phyloP scores from a whole-genome alignment of 1,140 invertebrate genomes.

The Tribolium madens region DNA sequence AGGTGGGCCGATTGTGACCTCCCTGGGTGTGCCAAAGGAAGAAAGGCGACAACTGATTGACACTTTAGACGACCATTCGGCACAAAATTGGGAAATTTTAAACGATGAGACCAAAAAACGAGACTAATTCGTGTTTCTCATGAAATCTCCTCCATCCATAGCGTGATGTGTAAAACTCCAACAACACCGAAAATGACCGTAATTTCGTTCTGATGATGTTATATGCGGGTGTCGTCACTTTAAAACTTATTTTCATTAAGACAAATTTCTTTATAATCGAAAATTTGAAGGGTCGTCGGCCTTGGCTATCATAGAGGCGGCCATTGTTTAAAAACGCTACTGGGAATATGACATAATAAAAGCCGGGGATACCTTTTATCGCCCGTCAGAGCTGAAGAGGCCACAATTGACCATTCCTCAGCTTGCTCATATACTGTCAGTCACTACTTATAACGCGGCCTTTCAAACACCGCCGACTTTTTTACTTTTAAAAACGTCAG shows the following conservation, averaged over 20 bases:
- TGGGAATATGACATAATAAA: slow-evolving; percentile 47
- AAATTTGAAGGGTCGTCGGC: background rate
- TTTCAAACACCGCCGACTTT: slow-evolving; percentile 41
- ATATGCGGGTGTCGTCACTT: slow-evolving; percentile 36
- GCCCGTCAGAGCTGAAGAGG: slow-evolving; percentile 47
- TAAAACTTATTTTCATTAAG: slow-evolving; percentile 27
- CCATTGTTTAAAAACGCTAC: slow-evolving; percentile 47
- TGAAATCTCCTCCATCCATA: slow-evolving; percentile 4
- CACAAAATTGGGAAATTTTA: too few relatives aligned
- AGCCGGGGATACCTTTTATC: slow-evolving; percentile 45
- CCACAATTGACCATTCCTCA: slow-evolving; percentile 41
- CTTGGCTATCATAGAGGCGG: slow-evolving; percentile 26
- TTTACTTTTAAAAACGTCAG: slow-evolving; percentile 41
- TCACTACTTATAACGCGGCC: slow-evolving; percentile 36
- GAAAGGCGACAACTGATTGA: slow-evolving; percentile 50
- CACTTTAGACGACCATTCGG: slow-evolving; percentile 44
- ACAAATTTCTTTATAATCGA: slow-evolving; percentile 8
- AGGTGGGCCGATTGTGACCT: slow-evolving; percentile 45
- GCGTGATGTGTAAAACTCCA: slow-evolving; percentile 26
- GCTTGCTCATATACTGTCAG: slow-evolving; percentile 38
- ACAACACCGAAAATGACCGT: slow-evolving; percentile 33
- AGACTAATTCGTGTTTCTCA: too few relatives aligned
- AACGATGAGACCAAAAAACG: too few relatives aligned
- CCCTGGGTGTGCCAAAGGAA: slow-evolving; percentile 48
- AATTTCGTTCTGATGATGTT: slow-evolving; percentile 35